phyloP scores from a whole-genome alignment of 1,140 invertebrate species.

The Gryon sp. region DNA sequence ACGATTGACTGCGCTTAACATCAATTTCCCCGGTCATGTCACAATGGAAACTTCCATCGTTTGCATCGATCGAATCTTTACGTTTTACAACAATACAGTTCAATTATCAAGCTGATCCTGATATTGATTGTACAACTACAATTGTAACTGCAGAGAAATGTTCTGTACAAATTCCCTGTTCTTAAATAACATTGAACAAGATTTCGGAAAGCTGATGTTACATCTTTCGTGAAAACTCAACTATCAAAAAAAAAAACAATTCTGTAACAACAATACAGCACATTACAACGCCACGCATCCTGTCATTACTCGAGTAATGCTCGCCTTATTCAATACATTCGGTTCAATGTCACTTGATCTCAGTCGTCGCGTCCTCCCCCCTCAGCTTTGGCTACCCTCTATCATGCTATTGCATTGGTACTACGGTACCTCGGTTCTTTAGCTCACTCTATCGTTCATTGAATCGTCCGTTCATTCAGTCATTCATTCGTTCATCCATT shows the following conservation, averaged over 20 bases:
- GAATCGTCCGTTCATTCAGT: constrained; percentile 65
- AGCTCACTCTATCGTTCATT: constrained; percentile 50
- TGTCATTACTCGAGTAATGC: constrained; percentile 74
- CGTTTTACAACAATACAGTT: not conserved
- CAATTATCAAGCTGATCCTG: constrained; percentile 10
- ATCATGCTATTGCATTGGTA: constrained; percentile 44
- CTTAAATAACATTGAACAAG: not conserved
- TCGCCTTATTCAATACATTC: constrained; percentile 74
- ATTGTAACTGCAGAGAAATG: no score
- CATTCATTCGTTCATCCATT: constrained; percentile 68
- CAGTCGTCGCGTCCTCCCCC: no score
- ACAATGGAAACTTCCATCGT: constrained; percentile 50
- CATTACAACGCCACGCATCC: constrained; percentile 68
- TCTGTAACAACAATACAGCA: constrained; percentile 4
- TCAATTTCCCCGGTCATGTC: constrained; percentile 26
- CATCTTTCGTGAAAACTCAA: no score
- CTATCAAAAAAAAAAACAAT: no score
- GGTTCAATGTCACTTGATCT: constrained; percentile 76
- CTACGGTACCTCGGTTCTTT: constrained; percentile 54
- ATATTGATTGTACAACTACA: not conserved
- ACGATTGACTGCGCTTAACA: constrained; percentile 36
- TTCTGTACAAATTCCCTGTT: not conserved
- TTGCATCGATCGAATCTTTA: not conserved
- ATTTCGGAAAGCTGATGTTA: not conserved
- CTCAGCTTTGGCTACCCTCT: constrained; percentile 62